Evolutionary conservation across 23 tunicate species (phyloP).

Genomic region (Trididemnum nubilum): DNA sequence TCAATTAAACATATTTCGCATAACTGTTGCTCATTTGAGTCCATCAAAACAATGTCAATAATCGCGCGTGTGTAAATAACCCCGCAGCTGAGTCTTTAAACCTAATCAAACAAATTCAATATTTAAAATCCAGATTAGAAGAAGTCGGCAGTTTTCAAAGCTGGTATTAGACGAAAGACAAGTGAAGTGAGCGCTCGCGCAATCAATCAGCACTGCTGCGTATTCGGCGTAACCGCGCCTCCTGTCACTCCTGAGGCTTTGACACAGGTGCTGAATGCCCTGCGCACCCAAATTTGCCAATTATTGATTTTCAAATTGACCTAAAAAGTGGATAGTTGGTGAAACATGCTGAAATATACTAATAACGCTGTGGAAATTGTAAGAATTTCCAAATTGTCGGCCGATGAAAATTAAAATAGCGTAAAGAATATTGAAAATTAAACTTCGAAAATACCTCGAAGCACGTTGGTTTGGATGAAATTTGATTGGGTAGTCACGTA

Average conservation of each 20-base stretch:
- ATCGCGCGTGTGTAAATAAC: background rate
- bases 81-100: too few relatives aligned
- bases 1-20: background rate
- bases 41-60: constrained; percentile 3
- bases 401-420: background rate
- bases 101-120: background rate
- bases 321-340: background rate
- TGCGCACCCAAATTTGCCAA: background rate
- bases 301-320: background rate
- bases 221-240: too few relatives aligned
- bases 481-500: background rate
- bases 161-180: background rate
- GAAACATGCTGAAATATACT: background rate
- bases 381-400: background rate
- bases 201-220: background rate
- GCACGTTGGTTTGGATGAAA: background rate
- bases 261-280: too few relatives aligned
- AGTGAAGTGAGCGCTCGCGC: background rate
- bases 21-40: constrained; percentile 4
- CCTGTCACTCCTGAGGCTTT: background rate
- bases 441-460: background rate
- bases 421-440: background rate
- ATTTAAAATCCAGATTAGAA: background rate
- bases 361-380: too few relatives aligned
- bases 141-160: background rate